Base-by-base conservation (phyloP, 2,888 invertebrate genomes). In the Lochmaea crataegi region DNA sequence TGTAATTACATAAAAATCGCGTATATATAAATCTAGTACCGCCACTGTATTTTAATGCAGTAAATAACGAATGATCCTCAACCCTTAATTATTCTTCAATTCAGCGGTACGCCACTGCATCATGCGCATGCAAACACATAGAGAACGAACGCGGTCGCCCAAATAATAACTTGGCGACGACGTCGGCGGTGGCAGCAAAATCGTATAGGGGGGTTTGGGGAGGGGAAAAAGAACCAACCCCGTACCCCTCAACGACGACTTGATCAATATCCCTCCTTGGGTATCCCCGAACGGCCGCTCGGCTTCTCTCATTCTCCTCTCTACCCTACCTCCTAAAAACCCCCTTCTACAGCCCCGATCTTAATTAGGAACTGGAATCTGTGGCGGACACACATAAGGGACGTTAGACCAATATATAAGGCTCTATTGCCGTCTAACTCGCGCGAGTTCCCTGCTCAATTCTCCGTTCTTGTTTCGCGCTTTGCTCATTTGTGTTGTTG, bases 311-410 rank as follows among this genome's bases (percentile, higher is more conserved):
- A 38, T 63, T 53, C 80, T 77, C 80, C 79, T 78, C 78, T 90
- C 81, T 79, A 80, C 80, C 82, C 79, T 81, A 83, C 74, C 82
- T 85, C 84, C 61, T 42, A 42, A 16, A 42, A 42, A 41, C 81
- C 80, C 80, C 82, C 80, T 81, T 83, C 74, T 81, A 85, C 84
- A 88, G 89, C 90, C 92, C 90, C 90, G 89, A 91, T 92, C 92
- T 93, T 93, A 93, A 93, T 93, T 93, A 93, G 93, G 92, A 92
- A 91, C 92, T 91, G 91, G 92, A 92, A 92, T 93, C 93, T 93
- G 93, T 90, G 91, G 92, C 92, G 92, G 92, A 92, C 93, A 92
- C 92, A 91, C 92, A 87, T 86, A 86, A 85, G 85, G 85, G 86
- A 86, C 84, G 85, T 83, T 84, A 85, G 86, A 85, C 86, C 85